Percentiles rank a stretch among this genome's conserved stretches.
Conservation (phyloP, 2,888 invertebrate genomes). For the Siphonodentalium dalli region DNA sequence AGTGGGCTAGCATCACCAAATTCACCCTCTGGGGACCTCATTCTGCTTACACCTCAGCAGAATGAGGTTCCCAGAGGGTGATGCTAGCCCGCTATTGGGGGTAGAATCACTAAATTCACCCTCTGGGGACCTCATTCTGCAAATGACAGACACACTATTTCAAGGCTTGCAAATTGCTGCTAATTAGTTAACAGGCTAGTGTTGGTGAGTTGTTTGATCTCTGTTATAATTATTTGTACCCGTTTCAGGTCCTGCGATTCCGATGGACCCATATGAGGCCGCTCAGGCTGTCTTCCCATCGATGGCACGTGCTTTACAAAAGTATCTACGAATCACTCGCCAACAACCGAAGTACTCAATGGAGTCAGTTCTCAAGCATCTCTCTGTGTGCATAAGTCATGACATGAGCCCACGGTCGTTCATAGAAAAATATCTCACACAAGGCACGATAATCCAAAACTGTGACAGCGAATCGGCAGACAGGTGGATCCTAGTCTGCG, state of each 20-base stretch:
- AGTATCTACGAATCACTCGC: conserved; percentile 91
- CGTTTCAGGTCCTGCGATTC: conserved; percentile 73
- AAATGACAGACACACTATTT: too few relatives aligned
- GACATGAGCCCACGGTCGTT: conserved; percentile 95
- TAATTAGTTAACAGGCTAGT: too few relatives aligned
- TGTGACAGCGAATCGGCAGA: conserved; percentile 70
- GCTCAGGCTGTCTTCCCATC: conserved; percentile 98
- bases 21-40: too few relatives aligned
- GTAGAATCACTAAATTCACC: too few relatives aligned
- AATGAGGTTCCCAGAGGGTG: too few relatives aligned
- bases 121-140: too few relatives aligned
- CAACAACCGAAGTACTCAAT: conserved; percentile 96
- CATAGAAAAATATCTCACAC: conserved; percentile 88
- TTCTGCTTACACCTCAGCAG: too few relatives aligned
- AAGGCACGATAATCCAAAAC: conserved; percentile 72
- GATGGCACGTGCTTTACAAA: conserved; percentile 93
- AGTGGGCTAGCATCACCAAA: too few relatives aligned
- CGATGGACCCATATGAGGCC: conserved; percentile 93
- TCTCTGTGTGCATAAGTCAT: conserved; percentile 89
- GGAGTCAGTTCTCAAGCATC: conserved; percentile 87
- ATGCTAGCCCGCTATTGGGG: too few relatives aligned
- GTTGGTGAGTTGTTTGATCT: too few relatives aligned
- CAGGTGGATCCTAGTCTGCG: conserved; percentile 95
- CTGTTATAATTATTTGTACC: too few relatives aligned
- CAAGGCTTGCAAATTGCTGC: too few relatives aligned